Conservation (phyloP, 2,797 vertebrate genomes). For the Masticophis lateralis region DNA sequence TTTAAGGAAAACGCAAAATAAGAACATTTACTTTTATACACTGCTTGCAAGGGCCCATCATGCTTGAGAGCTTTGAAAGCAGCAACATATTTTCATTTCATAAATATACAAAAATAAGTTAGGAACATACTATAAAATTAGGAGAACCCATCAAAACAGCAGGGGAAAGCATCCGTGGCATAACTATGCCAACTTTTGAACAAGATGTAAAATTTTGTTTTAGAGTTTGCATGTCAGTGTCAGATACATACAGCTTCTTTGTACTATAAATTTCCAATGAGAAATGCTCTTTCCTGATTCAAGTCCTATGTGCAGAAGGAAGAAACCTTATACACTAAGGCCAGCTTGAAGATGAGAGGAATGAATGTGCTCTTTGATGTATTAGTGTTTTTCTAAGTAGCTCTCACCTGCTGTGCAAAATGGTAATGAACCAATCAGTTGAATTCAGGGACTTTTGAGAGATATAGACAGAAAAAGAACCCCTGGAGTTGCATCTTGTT, state of each 20-base stretch:
- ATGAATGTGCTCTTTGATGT: constrained; percentile 17
- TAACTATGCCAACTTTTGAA: neutral
- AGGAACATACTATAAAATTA: neutral
- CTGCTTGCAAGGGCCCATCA: neutral
- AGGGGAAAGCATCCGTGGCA: neutral
- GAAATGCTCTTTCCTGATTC: neutral
- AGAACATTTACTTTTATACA: neutral
- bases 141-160: neutral
- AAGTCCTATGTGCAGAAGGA: rapidly evolving
- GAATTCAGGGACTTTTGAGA: constrained; percentile 23
- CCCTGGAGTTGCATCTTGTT: neutral
- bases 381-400: constrained; percentile 16
- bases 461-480: neutral
- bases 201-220: neutral
- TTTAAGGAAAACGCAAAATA: neutral
- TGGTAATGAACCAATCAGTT: constrained; percentile 57
- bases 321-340: rapidly evolving
- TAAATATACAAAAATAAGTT: neutral
- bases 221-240: neutral
- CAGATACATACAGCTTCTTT: neutral
- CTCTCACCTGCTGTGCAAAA: constrained; percentile 19
- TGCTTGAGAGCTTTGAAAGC: neutral
- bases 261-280: neutral
- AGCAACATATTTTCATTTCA: neutral
- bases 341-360: constrained; percentile 2